Evolutionary conservation across 2,797 vertebrate genomes (phyloP), one percentile per base, ranked within the genome.

Genomic region (Gouania willdenowi): DNA sequence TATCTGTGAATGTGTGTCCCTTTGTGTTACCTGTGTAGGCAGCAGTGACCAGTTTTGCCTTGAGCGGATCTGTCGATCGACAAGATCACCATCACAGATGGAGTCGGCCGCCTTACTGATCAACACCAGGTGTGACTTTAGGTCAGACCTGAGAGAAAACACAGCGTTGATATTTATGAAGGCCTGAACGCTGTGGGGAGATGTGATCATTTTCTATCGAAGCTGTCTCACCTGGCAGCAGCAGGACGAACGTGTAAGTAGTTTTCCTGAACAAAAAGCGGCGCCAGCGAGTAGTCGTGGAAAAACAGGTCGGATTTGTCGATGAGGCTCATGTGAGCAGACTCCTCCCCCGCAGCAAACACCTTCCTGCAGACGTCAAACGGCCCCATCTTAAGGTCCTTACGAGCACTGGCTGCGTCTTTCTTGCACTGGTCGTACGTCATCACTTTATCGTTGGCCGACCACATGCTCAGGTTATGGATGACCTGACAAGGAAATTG

Each of bases 381-480:
- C 0, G 96, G 95, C 24, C 96, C 94, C 86, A 99, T 31, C 53
- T 85, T 98, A 75, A 92, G 88, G 71, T 99, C 95, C 60, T 99
- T 98, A 61, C 85, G 97, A 38, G 95, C 94, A 39, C 79, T 90
- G 19, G 63, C 82, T 5, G 94, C 91, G 30, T 94, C 92, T 0
- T 81, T 73, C 85, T 93, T 97, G 55, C 92, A 93, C 70, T 92
- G 91, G 76, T 98, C 94, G 0, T 95, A 97, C 5, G 92, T 93
- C 79, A 97, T 66, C n/a, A 91, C 88, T 55, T 98, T 97, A 66
- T 87, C 89, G 66, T 79, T 91, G 26, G 87, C 89, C 26, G 93
- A 94, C 94, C 94, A 98, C 97, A 99, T 96, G 68, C 92, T 93
- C 46, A 98, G 88, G 74, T 99, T 98, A 77, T 99, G 95, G 33